Evolutionary conservation across 1,140 invertebrate species (phyloP).

Genomic region (Cydia amplana): DNA sequence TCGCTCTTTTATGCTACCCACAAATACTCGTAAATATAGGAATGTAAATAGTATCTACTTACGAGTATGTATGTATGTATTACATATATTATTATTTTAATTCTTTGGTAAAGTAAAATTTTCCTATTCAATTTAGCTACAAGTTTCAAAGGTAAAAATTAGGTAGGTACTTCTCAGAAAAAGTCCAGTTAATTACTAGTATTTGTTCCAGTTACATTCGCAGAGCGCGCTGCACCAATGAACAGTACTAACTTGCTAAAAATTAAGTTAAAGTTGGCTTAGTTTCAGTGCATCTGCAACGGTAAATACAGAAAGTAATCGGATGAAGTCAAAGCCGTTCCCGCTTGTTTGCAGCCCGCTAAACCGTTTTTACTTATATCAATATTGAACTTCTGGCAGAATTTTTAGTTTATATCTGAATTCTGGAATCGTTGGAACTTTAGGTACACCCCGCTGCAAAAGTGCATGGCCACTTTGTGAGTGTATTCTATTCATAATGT

Average conservation of each 20-base stretch:
- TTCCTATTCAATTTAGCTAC: neutral
- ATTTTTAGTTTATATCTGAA: neutral
- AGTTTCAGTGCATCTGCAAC: conserved; percentile 27
- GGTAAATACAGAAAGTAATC: conserved; percentile 27
- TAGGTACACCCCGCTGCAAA: neutral
- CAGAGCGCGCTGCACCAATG: neutral
- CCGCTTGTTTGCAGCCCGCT: conserved; percentile 22
- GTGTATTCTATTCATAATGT: too few relatives aligned
- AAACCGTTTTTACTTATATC: conserved; percentile 13
- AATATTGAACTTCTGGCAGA: conserved; percentile 27
- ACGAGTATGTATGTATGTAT: too few relatives aligned
- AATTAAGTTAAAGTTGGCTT: conserved; percentile 27
- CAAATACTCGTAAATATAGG: too few relatives aligned
- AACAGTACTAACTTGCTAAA: conserved; percentile 19
- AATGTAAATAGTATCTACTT: too few relatives aligned
- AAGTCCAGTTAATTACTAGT: neutral
- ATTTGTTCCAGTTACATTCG: neutral
- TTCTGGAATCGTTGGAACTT: neutral
- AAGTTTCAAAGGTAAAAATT: neutral
- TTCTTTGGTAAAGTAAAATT: neutral
- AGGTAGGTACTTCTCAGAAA: neutral
- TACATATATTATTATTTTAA: too few relatives aligned
- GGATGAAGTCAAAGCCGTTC: conserved; percentile 26
- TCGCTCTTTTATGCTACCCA: too few relatives aligned
- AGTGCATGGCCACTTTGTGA: too few relatives aligned